phyloP scores from a whole-genome alignment of 1,140 invertebrate genomes.

The Copidosoma floridanum region DNA sequence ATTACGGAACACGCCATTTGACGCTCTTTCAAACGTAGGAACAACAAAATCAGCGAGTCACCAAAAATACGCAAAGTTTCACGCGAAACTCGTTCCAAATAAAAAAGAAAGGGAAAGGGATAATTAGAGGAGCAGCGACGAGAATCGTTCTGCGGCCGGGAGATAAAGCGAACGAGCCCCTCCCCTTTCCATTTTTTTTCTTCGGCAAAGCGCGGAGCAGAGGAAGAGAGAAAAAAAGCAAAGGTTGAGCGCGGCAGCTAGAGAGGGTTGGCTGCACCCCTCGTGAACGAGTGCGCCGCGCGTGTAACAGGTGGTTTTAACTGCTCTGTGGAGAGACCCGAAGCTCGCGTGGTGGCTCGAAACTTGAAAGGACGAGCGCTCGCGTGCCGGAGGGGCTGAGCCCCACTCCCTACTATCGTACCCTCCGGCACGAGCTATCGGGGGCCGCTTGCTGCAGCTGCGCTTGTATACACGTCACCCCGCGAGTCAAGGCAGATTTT shows the following conservation, averaged over 20 bases:
- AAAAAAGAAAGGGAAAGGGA: neutral
- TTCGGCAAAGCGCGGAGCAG: neutral
- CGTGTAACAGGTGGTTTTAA: constrained; percentile 55
- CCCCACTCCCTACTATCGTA: too few species aligned
- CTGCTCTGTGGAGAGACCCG: constrained; percentile 49
- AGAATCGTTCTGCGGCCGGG: neutral
- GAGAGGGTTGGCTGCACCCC: neutral
- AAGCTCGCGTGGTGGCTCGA: constrained; percentile 33
- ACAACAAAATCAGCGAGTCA: too few species aligned
- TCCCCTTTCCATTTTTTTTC: neutral
- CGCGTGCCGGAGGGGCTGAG: too few species aligned
- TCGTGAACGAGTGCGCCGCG: too few species aligned
- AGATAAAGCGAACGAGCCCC: neutral
- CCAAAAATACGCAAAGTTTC: too few species aligned
- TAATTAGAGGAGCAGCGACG: neutral
- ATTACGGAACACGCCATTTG: too few species aligned
- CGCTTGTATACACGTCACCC: too few species aligned
- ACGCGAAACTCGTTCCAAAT: too few species aligned
- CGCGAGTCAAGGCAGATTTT: too few species aligned
- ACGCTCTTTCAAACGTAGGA: too few species aligned
- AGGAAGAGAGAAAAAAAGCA: neutral
- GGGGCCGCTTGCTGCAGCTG: too few species aligned
- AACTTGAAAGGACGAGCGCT: constrained; percentile 33
- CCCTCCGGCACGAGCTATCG: too few species aligned
- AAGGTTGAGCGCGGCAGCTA: neutral